Evolutionary conservation across 2,888 invertebrate species (phyloP), one percentile per base, ranked within the genome.

Genomic region (Epinotia demarniana): DNA sequence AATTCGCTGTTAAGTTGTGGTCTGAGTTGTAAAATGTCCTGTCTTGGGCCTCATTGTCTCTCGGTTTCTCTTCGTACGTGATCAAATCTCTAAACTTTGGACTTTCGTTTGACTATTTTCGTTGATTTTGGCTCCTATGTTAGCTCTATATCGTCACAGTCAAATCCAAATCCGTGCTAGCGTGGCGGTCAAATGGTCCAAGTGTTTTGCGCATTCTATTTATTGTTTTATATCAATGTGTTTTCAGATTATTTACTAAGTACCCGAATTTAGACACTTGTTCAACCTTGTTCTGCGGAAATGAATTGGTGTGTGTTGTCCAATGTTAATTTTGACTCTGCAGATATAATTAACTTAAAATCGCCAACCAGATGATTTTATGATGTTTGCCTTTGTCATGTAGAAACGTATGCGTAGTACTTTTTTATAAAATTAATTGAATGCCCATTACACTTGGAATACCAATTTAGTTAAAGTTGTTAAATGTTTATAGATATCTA

Each of bases 401-500:
- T 53, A 3, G n/a, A 46, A 64, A 64, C 43, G 19, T 27, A 39
- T 9, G 13, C 8, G 11, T 49, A 33, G 3, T n/a, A 23, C 53
- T 19, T 53, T 53, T 18, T 9, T 77, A 61, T 46, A n/a, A 18
- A 33, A 58, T 43, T 9, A 72, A 39, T 18, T 68, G 81, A 80
- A 81, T 80, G 81, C 80, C 63, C 80, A 76, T 78, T 77, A 81
- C 83, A 84, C 86, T 89, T 87, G 77, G 71, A 55, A 61, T 53
- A 68, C 61, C 77, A 77, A 77, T 77, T 79, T 79, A 87, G 82
- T 77, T 91, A 64, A 71, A 91, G 86, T 90, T 88, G 92, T 93
- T 93, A 91, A 92, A 90, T 89, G 89, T 93, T 92, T 84, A 89
- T 91, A 92, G 90, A 89, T 86, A 89, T 83, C 79, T 90, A 89